Percentiles rank a stretch among this genome's conserved stretches.
These are phyloP conservation scores for Octodonta nipae DNA, from an alignment of 2,888 invertebrate genomes.

Conservation along the genomic window DNA sequence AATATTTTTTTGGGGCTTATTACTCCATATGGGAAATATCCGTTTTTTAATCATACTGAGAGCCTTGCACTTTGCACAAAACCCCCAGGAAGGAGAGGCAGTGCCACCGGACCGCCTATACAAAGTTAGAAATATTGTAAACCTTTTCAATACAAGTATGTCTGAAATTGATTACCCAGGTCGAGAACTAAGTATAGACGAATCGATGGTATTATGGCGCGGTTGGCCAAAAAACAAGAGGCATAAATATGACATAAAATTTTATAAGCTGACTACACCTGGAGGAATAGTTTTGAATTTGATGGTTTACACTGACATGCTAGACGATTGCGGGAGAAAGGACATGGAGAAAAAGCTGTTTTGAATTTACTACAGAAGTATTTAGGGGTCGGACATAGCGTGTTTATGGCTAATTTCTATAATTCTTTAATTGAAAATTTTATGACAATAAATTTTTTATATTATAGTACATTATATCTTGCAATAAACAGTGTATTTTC, in stretches of 20 bases:
- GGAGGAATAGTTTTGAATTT: constrained; percentile 5
- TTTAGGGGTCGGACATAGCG: constrained; percentile 3
- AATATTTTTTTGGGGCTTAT: constrained; percentile 5
- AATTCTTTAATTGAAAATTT: constrained; percentile 4
- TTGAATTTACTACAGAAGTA: constrained; percentile 4
- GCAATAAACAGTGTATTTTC: too few species aligned
- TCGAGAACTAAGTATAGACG: constrained; percentile 6
- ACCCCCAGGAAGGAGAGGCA: constrained; percentile 4
- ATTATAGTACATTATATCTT: too few species aligned
- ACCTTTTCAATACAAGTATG: constrained; percentile 6
- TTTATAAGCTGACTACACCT: constrained; percentile 4
- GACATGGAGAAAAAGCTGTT: constrained; percentile 6
- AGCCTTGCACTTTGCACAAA: constrained; percentile 7
- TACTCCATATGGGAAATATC: constrained; percentile 5
- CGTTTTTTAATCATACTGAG: constrained; percentile 7
- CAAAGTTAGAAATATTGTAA: constrained; percentile 6
- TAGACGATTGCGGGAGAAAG: constrained; percentile 6
- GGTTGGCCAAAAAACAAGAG: constrained; percentile 6
- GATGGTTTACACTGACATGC: constrained; percentile 6
- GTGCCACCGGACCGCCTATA: constrained; percentile 5
- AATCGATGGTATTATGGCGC: constrained; percentile 6
- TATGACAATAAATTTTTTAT: neutral
- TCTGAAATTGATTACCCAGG: constrained; percentile 7
- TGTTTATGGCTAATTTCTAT: constrained; percentile 6
- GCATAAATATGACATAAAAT: constrained; percentile 6